Base-by-base conservation (phyloP, 2,113 vertebrate species). In the Cyanoderma ruficeps region DNA sequence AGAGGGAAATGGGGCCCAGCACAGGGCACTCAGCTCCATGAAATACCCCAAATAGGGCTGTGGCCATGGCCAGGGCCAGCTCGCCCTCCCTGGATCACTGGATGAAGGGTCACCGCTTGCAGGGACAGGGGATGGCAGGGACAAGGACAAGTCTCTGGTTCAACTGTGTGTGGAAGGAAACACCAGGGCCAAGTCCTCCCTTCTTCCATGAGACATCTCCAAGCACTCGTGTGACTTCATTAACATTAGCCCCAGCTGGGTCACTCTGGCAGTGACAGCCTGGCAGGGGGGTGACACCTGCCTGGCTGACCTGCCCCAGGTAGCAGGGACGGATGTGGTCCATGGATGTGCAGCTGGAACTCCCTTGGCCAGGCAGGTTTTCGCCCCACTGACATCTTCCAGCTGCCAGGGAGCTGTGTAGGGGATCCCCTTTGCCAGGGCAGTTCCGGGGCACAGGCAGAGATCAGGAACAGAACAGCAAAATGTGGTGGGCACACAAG, bases 141-240 rank as follows among this genome's bases (percentile, higher is more conserved):
- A 83, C 44, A 57, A 93, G 56, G 56, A 35, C 50, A 50, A 20
- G 20, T 39, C 65, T 65, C 69, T 64, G 37, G 7, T 61, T 77
- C 60, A 49, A 69, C 64, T 84, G 25, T 0, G 0, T 46, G 44
- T 47, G 71, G 35, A 77, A 39, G 49, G 41, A 83, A 83, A 57
- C 35, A 46, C 15, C 50, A 65, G 50, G 20, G 25, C 68, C 47
- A 30, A 57, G 59, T 65, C 22, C 28, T 17, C 30, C 21, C 6
- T 31, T 44, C n/a, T 31, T 46, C 87, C 60, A 28, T 8, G 49
- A 63, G 59, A 65, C 67, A 52, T 24, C 63, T 83, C 55, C 1
- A 11, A 69, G 50, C 1, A 1, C 53, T 42, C 0, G 0, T 28
- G 42, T n/a, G n/a, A 28, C 42, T 37, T 39, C 37, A 17, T 7